Base-by-base conservation (phyloP, 2,888 invertebrate species). In the Marronus borbonicus region DNA sequence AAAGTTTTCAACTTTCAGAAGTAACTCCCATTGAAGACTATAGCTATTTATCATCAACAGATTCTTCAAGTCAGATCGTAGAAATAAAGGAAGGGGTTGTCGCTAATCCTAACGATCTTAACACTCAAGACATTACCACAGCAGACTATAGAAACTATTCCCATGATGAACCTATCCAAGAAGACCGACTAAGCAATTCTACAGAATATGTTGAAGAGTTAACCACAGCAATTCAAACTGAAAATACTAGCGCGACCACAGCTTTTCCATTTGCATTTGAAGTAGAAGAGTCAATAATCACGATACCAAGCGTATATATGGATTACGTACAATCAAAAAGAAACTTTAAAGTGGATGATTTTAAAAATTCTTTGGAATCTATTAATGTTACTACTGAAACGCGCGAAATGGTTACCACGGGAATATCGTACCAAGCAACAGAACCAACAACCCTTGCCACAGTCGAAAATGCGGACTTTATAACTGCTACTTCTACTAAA, bases 261-360 rank as follows among this genome's bases (percentile, higher is more conserved):
- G 60, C 10, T 44, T 24, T 44, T 2, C 60, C 72, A 14, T 74
- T 74, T 12, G 4, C 20, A 44, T 74, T 60, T 39, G 60, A 74
- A 17, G 28, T 60, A 20, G 72, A 74, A 12, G 72, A 74, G 60
- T 44, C 44, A 44, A 60, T 60, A 24, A 60, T 74, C 7, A 62
- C 72, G 1, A 14, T 74, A 14, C 72, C 72, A 62, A 74, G 60
- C n/a, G 28, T 20, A 14, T 24, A 60, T 7, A 28, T 50, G 28
- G 44, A 74, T 12, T 44, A 74, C 24, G 24, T 60, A 20, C 2
- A 39, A 24, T 24, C 44, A 20, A 44, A 20, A 10, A 20, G 28
- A 14, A 28, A 31, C 1, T 62, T 62, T 14, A 31, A 1, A 7
- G 1, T 31, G 31, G 28, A 28, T n/a, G 62, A 28, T 12, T 7